Evolutionary conservation across 2,888 invertebrate species (phyloP).

Genomic region (Drosophila emarginata): DNA sequence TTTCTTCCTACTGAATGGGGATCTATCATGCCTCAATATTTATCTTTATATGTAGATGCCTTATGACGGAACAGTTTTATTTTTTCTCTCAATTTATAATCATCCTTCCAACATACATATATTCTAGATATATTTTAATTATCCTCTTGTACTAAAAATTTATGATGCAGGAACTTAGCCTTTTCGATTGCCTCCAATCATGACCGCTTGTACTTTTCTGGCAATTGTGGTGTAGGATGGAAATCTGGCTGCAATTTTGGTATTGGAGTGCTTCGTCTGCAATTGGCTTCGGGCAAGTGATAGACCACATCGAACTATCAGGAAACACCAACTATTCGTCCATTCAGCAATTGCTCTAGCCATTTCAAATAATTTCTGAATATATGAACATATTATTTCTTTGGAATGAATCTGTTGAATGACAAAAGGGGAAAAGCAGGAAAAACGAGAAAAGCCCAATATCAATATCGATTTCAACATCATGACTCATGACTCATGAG

Average conservation of each 20-base stretch:
- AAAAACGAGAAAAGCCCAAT: background rate
- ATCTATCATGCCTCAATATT: background rate
- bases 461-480: conserved; percentile 66
- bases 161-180: background rate
- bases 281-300: background rate
- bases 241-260: background rate
- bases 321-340: background rate
- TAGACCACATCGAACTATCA: background rate
- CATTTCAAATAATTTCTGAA: background rate
- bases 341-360: background rate
- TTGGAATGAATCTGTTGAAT: background rate
- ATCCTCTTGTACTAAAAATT: too few relatives aligned
- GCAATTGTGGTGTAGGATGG: background rate
- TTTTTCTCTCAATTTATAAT: too few relatives aligned
- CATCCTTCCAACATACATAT: too few relatives aligned
- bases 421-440: background rate
- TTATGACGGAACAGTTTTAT: background rate
- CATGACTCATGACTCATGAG: conserved; percentile 48
- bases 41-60: background rate
- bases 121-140: too few relatives aligned
- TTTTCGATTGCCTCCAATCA: background rate
- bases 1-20: background rate
- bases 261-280: background rate
- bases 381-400: background rate
- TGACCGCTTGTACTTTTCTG: conserved; percentile 14